Percentiles rank a stretch among this genome's conserved stretches.
phyloP scores from a whole-genome alignment of 2,888 invertebrate species.

The Augochlorella aurata region DNA sequence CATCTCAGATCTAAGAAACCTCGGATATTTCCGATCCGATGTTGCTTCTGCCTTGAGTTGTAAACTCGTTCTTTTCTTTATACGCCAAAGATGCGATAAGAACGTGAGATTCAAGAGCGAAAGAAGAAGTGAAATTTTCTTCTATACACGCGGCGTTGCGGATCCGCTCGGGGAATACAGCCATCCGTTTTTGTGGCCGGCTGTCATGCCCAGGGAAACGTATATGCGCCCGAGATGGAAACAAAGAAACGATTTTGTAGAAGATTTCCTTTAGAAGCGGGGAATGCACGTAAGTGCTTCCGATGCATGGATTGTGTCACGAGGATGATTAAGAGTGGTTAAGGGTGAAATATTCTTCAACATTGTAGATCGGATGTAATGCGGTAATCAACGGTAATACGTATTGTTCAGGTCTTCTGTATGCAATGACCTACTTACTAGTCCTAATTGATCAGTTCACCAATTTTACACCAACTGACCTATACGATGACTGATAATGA shows the following conservation, averaged over 20 bases:
- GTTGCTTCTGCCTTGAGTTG: neutral
- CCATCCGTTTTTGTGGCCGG: slow-evolving; percentile 18
- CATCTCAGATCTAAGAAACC: neutral
- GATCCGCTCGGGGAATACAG: neutral
- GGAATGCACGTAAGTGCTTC: neutral
- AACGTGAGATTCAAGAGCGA: neutral
- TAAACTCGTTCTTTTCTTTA: neutral
- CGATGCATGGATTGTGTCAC: neutral
- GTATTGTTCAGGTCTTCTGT: too few relatives aligned
- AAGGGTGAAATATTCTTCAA: neutral
- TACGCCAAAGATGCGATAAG: neutral
- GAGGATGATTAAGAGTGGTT: neutral
- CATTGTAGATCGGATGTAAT: neutral
- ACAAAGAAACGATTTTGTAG: slow-evolving; percentile 8
- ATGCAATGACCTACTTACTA: too few relatives aligned
- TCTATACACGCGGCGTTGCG: neutral
- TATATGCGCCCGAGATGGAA: neutral
- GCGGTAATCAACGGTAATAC: neutral
- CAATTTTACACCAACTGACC: neutral
- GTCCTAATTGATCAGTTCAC: too few relatives aligned
- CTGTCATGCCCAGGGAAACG: slow-evolving; percentile 30
- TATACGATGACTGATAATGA: neutral
- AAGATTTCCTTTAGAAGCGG: neutral
- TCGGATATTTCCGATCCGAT: neutral
- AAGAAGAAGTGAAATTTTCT: neutral